A percentile compares a stretch with the other conserved stretches of the same genome.
Evolutionary conservation across 2,113 vertebrate genomes (phyloP).

Genomic region (Sturnira hondurensis): DNA sequence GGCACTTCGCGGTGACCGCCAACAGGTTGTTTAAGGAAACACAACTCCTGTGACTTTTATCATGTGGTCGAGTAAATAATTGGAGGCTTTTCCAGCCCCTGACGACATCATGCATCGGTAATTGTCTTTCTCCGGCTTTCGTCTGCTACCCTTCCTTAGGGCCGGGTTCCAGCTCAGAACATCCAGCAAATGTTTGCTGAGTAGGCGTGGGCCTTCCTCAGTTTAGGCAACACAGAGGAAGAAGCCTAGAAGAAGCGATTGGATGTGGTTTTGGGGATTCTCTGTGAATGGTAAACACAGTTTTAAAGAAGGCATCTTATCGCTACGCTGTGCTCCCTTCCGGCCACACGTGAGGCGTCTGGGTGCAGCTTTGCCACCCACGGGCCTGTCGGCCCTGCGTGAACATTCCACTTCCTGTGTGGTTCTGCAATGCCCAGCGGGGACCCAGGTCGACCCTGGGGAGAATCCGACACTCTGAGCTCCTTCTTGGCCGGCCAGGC

Average conservation of each 20-base stretch:
- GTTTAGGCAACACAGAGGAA: background rate
- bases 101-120: background rate
- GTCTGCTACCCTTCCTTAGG: background rate
- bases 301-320: background rate
- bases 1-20: constrained; percentile 31
- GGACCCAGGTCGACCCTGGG: background rate
- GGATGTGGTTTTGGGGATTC: constrained; percentile 47
- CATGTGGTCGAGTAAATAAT: constrained; percentile 11
- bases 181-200: constrained; percentile 2
- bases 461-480: background rate
- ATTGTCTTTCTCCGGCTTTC: constrained; percentile 1
- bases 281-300: constrained; percentile 19
- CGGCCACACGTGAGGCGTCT: background rate
- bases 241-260: background rate
- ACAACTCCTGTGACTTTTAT: constrained; percentile 44
- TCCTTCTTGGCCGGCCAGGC: constrained; percentile 34
- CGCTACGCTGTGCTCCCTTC: background rate
- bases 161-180: constrained; percentile 15
- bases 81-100: constrained; percentile 45
- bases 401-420: background rate
- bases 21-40: constrained; percentile 68
- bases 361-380: background rate
- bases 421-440: background rate
- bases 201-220: background rate
- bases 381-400: background rate